Percentiles rank a stretch among this genome's conserved stretches.
Evolutionary conservation across 2,113 vertebrate species (phyloP).

Genomic region (Cyanistes caeruleus): DNA sequence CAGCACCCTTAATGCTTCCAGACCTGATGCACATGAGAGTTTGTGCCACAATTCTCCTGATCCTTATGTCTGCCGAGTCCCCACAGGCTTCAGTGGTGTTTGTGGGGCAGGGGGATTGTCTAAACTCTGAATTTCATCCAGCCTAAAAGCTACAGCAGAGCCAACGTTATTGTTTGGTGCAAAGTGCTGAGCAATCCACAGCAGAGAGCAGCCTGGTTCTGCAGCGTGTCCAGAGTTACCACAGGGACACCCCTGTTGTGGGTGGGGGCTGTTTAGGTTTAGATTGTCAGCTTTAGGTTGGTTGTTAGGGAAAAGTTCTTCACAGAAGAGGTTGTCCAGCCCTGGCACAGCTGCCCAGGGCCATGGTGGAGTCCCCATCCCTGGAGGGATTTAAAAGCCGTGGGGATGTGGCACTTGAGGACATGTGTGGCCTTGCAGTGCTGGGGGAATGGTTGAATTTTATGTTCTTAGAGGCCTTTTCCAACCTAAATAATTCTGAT

Average conservation of each 20-base stretch:
- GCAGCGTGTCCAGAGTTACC: rapidly evolving
- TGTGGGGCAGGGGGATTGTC: rapidly evolving
- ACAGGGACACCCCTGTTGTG: background rate
- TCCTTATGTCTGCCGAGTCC: background rate
- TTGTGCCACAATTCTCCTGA: background rate
- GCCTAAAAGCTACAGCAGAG: background rate
- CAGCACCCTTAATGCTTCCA: background rate
- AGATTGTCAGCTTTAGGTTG: background rate
- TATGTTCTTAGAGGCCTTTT: background rate
- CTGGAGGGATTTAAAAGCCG: rapidly evolving
- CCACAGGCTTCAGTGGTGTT: background rate
- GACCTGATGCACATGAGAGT: rapidly evolving
- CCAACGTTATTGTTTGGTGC: background rate
- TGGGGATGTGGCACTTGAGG: background rate
- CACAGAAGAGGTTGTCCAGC: background rate
- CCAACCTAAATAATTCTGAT: background rate
- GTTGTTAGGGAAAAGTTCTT: background rate
- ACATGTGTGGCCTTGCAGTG: background rate
- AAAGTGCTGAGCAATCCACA: background rate
- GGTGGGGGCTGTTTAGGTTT: no score
- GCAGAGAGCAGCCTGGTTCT: background rate
- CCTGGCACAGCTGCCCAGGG: background rate
- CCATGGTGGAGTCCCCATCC: rapidly evolving
- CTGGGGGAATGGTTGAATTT: background rate
- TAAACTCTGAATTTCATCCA: background rate